A percentile compares a stretch with the other conserved stretches of the same genome.
Conservation (phyloP, 1,140 invertebrate species). For the Dinothrombium tinctorium region DNA sequence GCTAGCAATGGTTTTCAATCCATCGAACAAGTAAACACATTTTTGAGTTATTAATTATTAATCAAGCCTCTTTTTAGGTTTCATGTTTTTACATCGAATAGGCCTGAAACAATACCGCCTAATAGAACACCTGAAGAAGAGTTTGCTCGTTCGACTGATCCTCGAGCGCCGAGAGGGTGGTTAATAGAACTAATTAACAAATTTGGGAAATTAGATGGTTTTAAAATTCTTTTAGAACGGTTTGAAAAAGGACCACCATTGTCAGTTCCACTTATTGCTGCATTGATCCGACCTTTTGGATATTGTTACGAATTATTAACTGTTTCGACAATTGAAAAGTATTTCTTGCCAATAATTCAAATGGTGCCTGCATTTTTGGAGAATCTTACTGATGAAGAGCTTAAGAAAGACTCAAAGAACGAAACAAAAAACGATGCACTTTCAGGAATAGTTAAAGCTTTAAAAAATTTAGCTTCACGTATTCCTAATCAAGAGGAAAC, state of each 20-base stretch:
- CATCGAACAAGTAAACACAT: slow-evolving; percentile 50
- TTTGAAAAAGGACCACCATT: slow-evolving; percentile 49
- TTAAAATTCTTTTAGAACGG: slow-evolving; percentile 58
- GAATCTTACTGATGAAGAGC: slow-evolving; percentile 82
- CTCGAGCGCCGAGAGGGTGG: slow-evolving; percentile 41
- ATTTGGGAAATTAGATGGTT: slow-evolving; percentile 69
- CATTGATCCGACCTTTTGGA: slow-evolving; percentile 69
- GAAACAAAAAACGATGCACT: slow-evolving; percentile 82
- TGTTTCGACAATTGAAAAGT: slow-evolving; percentile 64
- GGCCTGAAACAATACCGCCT: slow-evolving; percentile 45
- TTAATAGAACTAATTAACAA: slow-evolving; percentile 83
- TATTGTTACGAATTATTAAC: slow-evolving; percentile 76
- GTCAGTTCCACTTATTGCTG: slow-evolving; percentile 51
- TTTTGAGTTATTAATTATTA: slow-evolving; percentile 17
- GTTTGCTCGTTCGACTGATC: slow-evolving; percentile 46
- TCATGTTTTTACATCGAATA: slow-evolving; percentile 67
- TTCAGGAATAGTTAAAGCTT: slow-evolving; percentile 62
- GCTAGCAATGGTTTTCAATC: slow-evolving; percentile 75
- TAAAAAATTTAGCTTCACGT: slow-evolving; percentile 59
- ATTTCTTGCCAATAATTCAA: slow-evolving; percentile 76
- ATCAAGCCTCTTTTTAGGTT: slow-evolving; percentile 33
- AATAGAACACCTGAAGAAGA: slow-evolving; percentile 27
- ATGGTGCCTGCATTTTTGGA: slow-evolving; percentile 71
- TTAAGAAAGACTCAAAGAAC: slow-evolving; percentile 88
- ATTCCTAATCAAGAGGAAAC: slow-evolving; percentile 34